Evolutionary conservation across 2,797 vertebrate species (phyloP).

Genomic region (Brotogeris chrysoptera): DNA sequence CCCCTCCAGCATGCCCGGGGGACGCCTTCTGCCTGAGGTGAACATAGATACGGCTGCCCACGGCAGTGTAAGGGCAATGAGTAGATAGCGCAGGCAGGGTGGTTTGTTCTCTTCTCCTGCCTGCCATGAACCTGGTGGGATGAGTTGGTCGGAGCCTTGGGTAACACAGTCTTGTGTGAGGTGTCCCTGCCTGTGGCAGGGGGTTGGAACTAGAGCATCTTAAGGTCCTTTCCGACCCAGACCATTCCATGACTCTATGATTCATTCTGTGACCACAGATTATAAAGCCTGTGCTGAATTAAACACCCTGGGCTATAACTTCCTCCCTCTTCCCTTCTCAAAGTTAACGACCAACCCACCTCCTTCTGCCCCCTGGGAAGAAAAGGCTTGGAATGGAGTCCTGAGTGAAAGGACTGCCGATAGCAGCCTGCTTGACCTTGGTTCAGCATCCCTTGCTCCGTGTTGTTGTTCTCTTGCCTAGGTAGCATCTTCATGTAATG

Average conservation of each 20-base stretch:
- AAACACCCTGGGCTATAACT: not conserved
- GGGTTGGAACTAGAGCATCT: not conserved
- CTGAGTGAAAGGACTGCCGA: not conserved
- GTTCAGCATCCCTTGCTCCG: slow-evolving; percentile 60
- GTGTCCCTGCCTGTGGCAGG: not conserved
- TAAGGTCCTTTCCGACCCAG: not conserved
- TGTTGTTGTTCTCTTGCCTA: slow-evolving; percentile 20
- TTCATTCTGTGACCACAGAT: not conserved
- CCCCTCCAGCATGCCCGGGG: slow-evolving; percentile 85
- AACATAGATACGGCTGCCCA: slow-evolving; percentile 95
- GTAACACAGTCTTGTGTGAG: not conserved
- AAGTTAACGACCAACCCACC: not conserved
- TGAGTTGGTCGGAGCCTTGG: not conserved
- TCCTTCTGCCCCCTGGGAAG: slow-evolving; percentile 61
- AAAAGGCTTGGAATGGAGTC: slow-evolving; percentile 66
- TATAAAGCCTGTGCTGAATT: not conserved
- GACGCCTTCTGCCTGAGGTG: slow-evolving; percentile 99
- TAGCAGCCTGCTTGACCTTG: slow-evolving; percentile 16
- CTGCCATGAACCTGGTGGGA: not conserved
- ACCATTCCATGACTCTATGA: not conserved
- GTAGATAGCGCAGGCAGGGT: slow-evolving; percentile 78
- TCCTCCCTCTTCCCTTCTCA: not conserved
- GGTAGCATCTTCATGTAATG: slow-evolving; percentile 79
- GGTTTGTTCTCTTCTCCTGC: not conserved
- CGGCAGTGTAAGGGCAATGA: slow-evolving; percentile 85